A percentile compares a stretch with the other conserved stretches of the same genome.
Evolutionary conservation across 2,113 vertebrate genomes (phyloP).

Genomic region (Myotis yumanensis): DNA sequence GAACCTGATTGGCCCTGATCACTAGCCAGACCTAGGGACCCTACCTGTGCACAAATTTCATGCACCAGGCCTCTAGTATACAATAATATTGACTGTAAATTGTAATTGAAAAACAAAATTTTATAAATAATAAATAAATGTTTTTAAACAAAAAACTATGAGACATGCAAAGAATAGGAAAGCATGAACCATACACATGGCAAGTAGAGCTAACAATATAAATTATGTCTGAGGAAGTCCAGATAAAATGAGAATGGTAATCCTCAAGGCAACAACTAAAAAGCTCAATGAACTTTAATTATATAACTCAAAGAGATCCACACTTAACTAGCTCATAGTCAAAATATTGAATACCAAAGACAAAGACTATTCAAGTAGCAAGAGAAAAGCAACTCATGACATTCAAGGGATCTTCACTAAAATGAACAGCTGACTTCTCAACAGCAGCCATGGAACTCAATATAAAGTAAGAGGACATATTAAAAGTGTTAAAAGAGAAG

Average conservation of each 20-base stretch:
- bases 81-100: neutral
- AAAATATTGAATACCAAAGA: neutral
- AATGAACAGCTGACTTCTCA: neutral
- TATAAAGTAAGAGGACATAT: neutral
- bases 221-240: neutral
- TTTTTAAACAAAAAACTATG: neutral
- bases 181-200: neutral
- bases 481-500: neutral
- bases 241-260: neutral
- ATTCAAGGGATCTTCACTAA: slow-evolving; percentile 1
- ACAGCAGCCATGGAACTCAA: neutral
- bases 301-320: neutral
- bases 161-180: neutral
- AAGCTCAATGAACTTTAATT: neutral
- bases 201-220: neutral
- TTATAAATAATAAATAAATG: neutral
- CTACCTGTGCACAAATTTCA: too few species aligned
- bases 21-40: too few species aligned
- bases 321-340: neutral
- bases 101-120: neutral
- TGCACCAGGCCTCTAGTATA: neutral
- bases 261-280: neutral
- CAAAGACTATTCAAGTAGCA: neutral
- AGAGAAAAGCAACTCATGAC: neutral
- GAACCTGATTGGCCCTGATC: too few species aligned